Evolutionary conservation across 1,140 invertebrate genomes (phyloP).

Genomic region (Tyrophagus putrescentiae): DNA sequence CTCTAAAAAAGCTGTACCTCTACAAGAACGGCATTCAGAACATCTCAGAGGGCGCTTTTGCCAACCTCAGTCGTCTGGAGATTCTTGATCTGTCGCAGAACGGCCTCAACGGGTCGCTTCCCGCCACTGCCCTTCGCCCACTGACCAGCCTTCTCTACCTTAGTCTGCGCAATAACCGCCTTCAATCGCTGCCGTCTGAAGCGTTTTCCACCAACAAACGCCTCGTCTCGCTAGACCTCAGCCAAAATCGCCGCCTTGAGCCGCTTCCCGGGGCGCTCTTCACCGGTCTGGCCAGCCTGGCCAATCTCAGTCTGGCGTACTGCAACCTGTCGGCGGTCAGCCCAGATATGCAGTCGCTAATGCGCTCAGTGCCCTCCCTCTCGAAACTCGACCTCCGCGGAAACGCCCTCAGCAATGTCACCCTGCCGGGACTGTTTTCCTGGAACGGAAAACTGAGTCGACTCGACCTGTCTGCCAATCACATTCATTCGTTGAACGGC

Average conservation of each 20-base stretch:
- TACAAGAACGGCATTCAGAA: slow-evolving; percentile 20
- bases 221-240: slow-evolving; percentile 25
- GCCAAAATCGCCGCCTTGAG: slow-evolving; percentile 24
- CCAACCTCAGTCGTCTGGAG: slow-evolving; percentile 24
- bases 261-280: slow-evolving; percentile 24
- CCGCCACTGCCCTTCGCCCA: slow-evolving; percentile 21
- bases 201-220: slow-evolving; percentile 22
- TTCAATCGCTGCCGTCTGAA: slow-evolving; percentile 22
- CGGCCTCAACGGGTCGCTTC: slow-evolving; percentile 22
- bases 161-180: slow-evolving; percentile 22
- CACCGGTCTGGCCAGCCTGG: slow-evolving; percentile 18
- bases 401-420: slow-evolving; percentile 25
- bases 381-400: slow-evolving; percentile 22
- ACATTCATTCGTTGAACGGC: slow-evolving; percentile 9
- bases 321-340: slow-evolving; percentile 23
- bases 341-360: slow-evolving; percentile 20
- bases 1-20: slow-evolving; percentile 20
- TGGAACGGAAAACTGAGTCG: slow-evolving; percentile 19
- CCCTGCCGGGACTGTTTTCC: slow-evolving; percentile 8
- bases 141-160: slow-evolving; percentile 22
- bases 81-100: slow-evolving; percentile 28
- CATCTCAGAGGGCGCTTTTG: slow-evolving; percentile 20
- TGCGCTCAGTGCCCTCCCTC: slow-evolving; percentile 21
- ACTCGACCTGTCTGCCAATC: slow-evolving; percentile 23
- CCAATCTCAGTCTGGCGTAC: slow-evolving; percentile 22